A percentile compares a stretch with the other conserved stretches of the same genome.
These are phyloP conservation scores for Odontomyia ornata DNA, from an alignment of 2,888 invertebrate species.

Conservation along the genomic window DNA sequence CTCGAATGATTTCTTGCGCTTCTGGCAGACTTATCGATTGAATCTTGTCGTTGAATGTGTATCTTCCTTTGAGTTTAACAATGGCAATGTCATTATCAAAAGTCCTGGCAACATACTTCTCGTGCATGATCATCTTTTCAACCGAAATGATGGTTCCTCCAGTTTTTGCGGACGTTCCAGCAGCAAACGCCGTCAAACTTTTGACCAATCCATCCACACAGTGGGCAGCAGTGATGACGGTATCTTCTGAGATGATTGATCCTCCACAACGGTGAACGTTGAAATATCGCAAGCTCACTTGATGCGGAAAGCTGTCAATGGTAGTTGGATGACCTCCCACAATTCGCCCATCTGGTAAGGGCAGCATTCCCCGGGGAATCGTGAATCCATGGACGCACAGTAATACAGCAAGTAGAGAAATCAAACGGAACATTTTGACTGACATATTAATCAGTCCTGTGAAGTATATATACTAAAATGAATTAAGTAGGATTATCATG, in stretches of 20 bases:
- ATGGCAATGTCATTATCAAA: slow-evolving; percentile 69
- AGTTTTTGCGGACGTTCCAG: slow-evolving; percentile 65
- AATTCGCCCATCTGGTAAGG: slow-evolving; percentile 57
- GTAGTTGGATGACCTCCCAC: slow-evolving; percentile 57
- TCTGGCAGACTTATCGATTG: slow-evolving; percentile 45
- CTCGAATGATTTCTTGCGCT: slow-evolving; percentile 26
- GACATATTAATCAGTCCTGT: not conserved
- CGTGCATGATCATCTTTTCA: slow-evolving; percentile 62
- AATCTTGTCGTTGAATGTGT: slow-evolving; percentile 22
- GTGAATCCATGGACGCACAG: slow-evolving; percentile 54
- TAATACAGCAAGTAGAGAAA: slow-evolving; percentile 51
- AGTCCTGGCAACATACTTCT: slow-evolving; percentile 61
- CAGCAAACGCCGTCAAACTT: slow-evolving; percentile 62
- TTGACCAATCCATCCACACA: slow-evolving; percentile 62
- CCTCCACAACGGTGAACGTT: slow-evolving; percentile 69
- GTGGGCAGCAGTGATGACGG: slow-evolving; percentile 70
- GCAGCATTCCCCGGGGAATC: slow-evolving; percentile 45
- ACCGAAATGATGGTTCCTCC: slow-evolving; percentile 58
- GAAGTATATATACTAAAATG: not conserved
- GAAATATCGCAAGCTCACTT: slow-evolving; percentile 57
- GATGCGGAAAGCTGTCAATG: slow-evolving; percentile 56
- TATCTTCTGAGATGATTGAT: slow-evolving; percentile 64
- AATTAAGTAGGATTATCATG: no score
- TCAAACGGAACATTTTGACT: slow-evolving; percentile 34
- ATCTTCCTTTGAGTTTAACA: slow-evolving; percentile 53